These are phyloP conservation scores for Leuciscus idus DNA, from an alignment of 2,113 vertebrate species.

Conservation along the genomic window DNA sequence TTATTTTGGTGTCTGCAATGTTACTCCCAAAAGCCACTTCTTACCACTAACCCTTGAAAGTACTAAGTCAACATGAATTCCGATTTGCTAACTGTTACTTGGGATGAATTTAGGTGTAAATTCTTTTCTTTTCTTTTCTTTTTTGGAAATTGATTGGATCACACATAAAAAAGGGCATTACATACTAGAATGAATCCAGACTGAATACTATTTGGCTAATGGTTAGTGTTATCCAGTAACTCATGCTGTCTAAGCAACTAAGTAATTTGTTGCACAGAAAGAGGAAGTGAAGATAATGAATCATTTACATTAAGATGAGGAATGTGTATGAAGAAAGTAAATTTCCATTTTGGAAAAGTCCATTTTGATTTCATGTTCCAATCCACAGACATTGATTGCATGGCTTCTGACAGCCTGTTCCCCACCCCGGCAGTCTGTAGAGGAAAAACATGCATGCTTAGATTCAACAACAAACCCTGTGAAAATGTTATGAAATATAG, in stretches of 20 bases:
- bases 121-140: no score
- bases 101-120: no score
- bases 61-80: no score
- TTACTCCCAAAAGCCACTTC: no score
- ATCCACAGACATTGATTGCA: constrained; percentile 56
- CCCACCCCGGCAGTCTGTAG: constrained; percentile 52
- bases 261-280: no score
- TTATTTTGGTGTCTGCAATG: no score
- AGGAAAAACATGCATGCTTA: constrained; percentile 44
- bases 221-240: not conserved
- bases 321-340: not conserved
- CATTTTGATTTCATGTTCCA: not conserved
- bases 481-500: constrained; percentile 40
- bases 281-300: not conserved
- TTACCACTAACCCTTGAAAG: no score
- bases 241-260: no score
- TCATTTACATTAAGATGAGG: not conserved
- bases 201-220: not conserved
- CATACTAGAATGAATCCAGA: no score
- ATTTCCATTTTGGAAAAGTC: not conserved
- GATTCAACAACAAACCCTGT: constrained; percentile 28
- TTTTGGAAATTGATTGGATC: no score
- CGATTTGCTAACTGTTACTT: no score
- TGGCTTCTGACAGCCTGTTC: constrained; percentile 57
- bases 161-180: no score